Percentiles rank a stretch among this genome's conserved stretches.
Conservation (phyloP, 2,113 vertebrate species). For the Eretmochelys imbricata region DNA sequence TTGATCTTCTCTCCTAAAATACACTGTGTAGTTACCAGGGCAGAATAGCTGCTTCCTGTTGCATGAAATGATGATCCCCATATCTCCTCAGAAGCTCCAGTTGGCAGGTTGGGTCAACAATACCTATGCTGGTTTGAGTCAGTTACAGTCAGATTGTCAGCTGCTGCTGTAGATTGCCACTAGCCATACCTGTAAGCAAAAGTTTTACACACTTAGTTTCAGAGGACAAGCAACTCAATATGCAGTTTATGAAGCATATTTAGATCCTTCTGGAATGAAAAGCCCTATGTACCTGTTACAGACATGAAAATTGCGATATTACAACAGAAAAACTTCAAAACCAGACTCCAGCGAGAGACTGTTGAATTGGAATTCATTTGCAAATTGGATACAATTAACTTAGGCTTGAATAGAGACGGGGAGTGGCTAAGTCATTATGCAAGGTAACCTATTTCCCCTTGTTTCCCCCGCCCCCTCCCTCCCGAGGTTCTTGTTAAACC, state of each 20-base stretch:
- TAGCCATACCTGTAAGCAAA: accelerated
- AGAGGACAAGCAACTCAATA: accelerated
- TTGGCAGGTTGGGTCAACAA: accelerated
- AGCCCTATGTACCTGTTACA: accelerated
- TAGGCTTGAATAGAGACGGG: too few species aligned
- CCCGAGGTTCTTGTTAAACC: too few species aligned
- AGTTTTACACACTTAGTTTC: background rate
- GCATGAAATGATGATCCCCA: too few species aligned
- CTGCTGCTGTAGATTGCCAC: background rate
- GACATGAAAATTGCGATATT: too few species aligned
- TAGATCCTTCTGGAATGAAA: background rate
- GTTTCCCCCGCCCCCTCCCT: too few species aligned
- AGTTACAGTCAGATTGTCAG: background rate
- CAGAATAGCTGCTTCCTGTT: background rate
- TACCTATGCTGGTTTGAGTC: background rate
- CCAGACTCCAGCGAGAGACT: too few species aligned
- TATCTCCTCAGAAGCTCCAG: background rate
- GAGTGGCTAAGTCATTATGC: too few species aligned
- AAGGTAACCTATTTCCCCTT: too few species aligned
- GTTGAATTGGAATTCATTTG: too few species aligned
- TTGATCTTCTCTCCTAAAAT: background rate
- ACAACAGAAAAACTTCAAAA: too few species aligned
- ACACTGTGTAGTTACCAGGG: accelerated
- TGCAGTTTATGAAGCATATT: background rate
- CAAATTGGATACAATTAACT: too few species aligned